Evolutionary conservation across 2,797 vertebrate species (phyloP).

Genomic region (Spinus olivaceus): DNA sequence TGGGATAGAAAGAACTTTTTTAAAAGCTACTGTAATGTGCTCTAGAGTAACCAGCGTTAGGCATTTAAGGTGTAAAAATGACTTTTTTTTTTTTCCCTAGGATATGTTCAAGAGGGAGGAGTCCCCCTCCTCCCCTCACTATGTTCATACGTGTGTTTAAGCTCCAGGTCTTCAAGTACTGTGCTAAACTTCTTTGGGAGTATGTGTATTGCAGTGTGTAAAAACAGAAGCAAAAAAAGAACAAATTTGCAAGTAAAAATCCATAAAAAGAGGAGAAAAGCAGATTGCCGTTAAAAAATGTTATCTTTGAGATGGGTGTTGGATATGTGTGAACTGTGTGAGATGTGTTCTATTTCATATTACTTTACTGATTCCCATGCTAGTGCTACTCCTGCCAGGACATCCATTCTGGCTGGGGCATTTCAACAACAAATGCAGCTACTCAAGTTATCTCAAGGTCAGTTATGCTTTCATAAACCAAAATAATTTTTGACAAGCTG

Average conservation of each 20-base stretch:
- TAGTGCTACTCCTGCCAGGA: background rate
- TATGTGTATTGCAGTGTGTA: background rate
- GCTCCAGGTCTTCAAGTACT: background rate
- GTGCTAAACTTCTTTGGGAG: background rate
- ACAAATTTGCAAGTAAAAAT: background rate
- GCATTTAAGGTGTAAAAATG: background rate
- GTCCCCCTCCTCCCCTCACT: background rate
- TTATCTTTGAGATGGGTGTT: background rate
- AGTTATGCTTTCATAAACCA: background rate
- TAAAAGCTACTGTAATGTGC: background rate
- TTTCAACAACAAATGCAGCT: background rate
- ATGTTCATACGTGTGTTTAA: background rate
- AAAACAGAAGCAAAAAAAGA: background rate
- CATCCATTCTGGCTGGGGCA: background rate
- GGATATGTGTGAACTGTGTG: background rate
- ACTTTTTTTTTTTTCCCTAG: background rate
- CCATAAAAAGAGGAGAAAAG: background rate
- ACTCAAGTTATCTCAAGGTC: background rate
- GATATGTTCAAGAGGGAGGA: background rate
- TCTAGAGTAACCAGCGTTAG: background rate
- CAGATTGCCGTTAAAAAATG: background rate
- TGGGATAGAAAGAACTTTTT: background rate
- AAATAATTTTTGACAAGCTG: constrained; percentile 8
- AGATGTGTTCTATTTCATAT: background rate
- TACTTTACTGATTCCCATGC: background rate